These are phyloP conservation scores for Meloidogyne exigua DNA, from an alignment of 1,140 invertebrate species.

Conservation along the genomic window DNA sequence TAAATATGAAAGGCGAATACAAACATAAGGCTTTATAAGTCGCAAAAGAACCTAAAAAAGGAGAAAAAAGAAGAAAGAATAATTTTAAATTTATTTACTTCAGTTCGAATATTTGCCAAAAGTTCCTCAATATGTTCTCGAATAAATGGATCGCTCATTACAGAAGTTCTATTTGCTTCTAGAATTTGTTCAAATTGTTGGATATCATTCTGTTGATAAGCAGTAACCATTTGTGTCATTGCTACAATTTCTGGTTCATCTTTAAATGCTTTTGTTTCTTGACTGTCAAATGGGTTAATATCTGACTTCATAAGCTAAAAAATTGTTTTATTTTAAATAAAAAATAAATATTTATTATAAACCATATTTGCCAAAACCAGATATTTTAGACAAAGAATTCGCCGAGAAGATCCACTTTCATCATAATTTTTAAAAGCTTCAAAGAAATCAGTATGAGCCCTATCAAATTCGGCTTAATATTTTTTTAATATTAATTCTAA, in stretches of 20 bases:
- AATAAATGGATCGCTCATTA: constrained; percentile 99
- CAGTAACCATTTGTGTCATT: constrained; percentile 95
- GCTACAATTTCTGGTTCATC: constrained; percentile 98
- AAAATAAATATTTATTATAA: constrained; percentile 51
- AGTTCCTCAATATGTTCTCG: constrained; percentile 98
- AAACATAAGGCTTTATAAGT: constrained; percentile 93
- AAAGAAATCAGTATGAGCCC: constrained; percentile 41
- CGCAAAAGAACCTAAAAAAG: constrained; percentile 79
- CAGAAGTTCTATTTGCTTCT: constrained; percentile 87
- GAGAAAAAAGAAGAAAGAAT: neutral
- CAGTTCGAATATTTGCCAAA: constrained; percentile 89
- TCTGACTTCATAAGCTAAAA: constrained; percentile 73
- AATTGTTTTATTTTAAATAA: too few relatives aligned
- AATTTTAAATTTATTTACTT: constrained; percentile 59
- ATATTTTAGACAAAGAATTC: constrained; percentile 97
- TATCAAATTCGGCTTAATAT: constrained; percentile 35
- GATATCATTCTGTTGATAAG: constrained; percentile 98
- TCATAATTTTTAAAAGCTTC: constrained; percentile 98
- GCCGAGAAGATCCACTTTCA: constrained; percentile 92
- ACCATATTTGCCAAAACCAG: constrained; percentile 96
- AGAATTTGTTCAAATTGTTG: constrained; percentile 96
- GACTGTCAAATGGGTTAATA: constrained; percentile 92
- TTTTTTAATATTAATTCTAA: neutral
- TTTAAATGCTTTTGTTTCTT: constrained; percentile 99
- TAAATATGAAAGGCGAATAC: constrained; percentile 96